Base-by-base conservation (phyloP, 2,113 vertebrate species). In the Pungitius pungitius region DNA sequence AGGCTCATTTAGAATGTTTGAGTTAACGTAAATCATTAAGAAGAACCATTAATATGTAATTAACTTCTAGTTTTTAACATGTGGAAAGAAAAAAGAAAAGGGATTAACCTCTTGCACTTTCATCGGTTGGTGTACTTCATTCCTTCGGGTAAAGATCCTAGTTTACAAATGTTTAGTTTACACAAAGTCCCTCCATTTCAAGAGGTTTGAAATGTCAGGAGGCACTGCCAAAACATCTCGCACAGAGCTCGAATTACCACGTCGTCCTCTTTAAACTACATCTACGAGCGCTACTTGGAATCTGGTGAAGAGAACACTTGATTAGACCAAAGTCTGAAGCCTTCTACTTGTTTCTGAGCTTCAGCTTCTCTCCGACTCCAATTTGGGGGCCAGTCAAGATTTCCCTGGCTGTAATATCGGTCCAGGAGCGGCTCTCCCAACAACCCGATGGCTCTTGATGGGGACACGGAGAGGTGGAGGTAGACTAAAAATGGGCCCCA, bases 301-400 rank as follows among this genome's bases (percentile, higher is more conserved):
- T 69, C 43, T 26, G 33, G 62, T 75, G 67, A 85, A 84, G 43
- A 77, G 30, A 86, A 55, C 69, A 80, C 59, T 78, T 84, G 80
- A 88, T 90, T 88, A 82, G 77, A 75, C 52, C 27, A 59, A 77
- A 84, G 79, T 67, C 68, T 75, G 65, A 8, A 67, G 45, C 27
- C 65, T 6, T 1, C 64, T 27, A 69, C 67, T 64, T 59, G 59
- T n/a, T n/a, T n/a, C n/a, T n/a, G n/a, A n/a, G n/a, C n/a, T n/a
- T n/a, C n/a, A n/a, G n/a, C n/a, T n/a, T n/a, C n/a, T n/a, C n/a
- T n/a, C n/a, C n/a, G n/a, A n/a, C n/a, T n/a, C n/a, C n/a, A n/a
- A n/a, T n/a, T n/a, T n/a, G n/a, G n/a, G n/a, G n/a, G n/a, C 54
- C 72, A 77, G 81, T 87, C 86, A 78, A n/a, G 51, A 85, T 87